A percentile compares a stretch with the other conserved stretches of the same genome.
Conservation (phyloP, 1,140 invertebrate species). For the Cydia pomonella region DNA sequence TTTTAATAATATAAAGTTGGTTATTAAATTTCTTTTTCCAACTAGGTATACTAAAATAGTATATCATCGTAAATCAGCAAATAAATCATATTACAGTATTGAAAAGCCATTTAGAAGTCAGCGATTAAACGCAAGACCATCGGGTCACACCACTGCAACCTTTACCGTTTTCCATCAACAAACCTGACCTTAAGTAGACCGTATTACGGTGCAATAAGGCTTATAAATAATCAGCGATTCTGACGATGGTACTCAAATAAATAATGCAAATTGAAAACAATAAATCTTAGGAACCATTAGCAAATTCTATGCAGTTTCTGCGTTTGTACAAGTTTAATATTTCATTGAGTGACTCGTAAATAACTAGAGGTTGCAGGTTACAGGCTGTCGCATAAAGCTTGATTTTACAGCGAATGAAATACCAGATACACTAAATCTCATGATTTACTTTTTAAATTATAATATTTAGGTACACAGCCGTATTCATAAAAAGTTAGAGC, state of each 20-base stretch:
- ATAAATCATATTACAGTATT: slow-evolving; percentile 10
- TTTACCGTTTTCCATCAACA: neutral
- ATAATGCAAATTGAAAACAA: slow-evolving; percentile 22
- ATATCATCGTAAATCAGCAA: neutral
- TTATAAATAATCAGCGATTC: too few species aligned
- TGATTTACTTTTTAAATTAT: neutral
- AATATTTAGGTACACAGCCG: too few species aligned
- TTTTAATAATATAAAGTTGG: neutral
- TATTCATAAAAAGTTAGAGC: too few species aligned
- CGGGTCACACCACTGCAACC: neutral
- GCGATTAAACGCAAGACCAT: neutral
- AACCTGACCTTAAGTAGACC: too few species aligned
- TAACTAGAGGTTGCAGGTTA: slow-evolving; percentile 6
- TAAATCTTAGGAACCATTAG: slow-evolving; percentile 7
- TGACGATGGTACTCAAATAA: neutral
- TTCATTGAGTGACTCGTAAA: slow-evolving; percentile 10
- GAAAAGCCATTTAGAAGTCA: slow-evolving; percentile 14
- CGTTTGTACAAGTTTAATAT: slow-evolving; percentile 19
- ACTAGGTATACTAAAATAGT: neutral
- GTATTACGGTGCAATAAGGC: too few species aligned
- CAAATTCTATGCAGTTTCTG: slow-evolving; percentile 21
- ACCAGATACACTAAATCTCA: neutral
- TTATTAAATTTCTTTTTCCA: neutral
- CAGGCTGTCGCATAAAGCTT: neutral
- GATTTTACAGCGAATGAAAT: neutral